Evolutionary conservation across 2,888 invertebrate species (phyloP), one percentile per base, ranked within the genome.

Genomic region (Gandaritis pyraliata): DNA sequence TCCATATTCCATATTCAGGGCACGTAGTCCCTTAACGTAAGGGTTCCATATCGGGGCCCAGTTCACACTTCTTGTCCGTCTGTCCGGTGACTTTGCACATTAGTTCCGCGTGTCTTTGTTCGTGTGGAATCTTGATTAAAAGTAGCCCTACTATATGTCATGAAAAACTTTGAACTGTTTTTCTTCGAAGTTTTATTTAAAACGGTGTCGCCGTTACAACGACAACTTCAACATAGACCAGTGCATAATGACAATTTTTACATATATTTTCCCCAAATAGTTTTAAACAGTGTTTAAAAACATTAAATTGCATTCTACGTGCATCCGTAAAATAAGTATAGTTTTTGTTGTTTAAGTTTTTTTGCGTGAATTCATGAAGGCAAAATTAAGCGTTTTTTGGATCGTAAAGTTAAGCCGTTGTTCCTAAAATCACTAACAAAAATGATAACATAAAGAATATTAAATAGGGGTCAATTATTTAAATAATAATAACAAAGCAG

Each of bases 61-160:
- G 70, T 71, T 69, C 48, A 58, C 65, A 68, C 67, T 71, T 71
- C 71, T 71, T 71, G 69, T 65, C 67, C 59, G 64, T 65, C 66
- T 64, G 61, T 68, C 51, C 55, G 55, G 47, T 38, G 53, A 49
- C 50, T 55, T 46, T 56, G 41, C 41, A 41, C 52, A 52, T 50
- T 13, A 8, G 16, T 16, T 43, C 43, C 43, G 43, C 10, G 16
- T 10, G 11, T 3, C 43, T 43, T 43, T 43, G 43, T 16, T 43
- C 16, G 16, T 13, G 13, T 2, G 38, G n/a, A n/a, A 16, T 3
- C 43, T 43, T 41, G 41, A 41, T 16, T 43, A 16, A 43, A 43
- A 13, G 43, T 33, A 33, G 33, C 33, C 8, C 10, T 33, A 33
- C 8, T 33, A 6, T 39, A 1, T 39, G 39, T 38, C 2, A n/a